Conservation (phyloP, 2,888 invertebrate species). For the Philopedon plagiatum region DNA sequence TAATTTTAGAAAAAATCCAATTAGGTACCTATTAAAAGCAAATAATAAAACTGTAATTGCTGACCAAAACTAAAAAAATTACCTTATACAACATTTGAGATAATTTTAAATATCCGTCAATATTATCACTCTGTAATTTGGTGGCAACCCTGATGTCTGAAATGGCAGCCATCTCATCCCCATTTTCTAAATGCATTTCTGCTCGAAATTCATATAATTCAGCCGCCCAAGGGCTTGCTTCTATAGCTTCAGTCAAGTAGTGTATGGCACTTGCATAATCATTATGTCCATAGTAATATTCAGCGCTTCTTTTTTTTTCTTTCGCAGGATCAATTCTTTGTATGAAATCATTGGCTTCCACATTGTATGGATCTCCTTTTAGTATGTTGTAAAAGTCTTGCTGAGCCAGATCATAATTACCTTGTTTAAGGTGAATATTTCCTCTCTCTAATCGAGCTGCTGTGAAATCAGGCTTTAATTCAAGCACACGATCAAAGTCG, state of each 20-base stretch:
- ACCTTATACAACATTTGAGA: constrained; percentile 85
- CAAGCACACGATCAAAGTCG: constrained; percentile 93
- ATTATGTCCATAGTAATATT: constrained; percentile 74
- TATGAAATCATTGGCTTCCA: constrained; percentile 81
- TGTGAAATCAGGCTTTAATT: constrained; percentile 95
- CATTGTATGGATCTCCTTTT: constrained; percentile 81
- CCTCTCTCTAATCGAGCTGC: constrained; percentile 86
- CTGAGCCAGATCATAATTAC: constrained; percentile 85
- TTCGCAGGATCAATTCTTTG: constrained; percentile 76
- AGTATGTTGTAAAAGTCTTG: constrained; percentile 86
- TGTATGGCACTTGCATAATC: constrained; percentile 75
- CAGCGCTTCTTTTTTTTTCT: constrained; percentile 76
- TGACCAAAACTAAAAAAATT: too few species aligned
- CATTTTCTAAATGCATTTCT: constrained; percentile 83
- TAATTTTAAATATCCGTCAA: constrained; percentile 87
- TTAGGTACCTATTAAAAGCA: too few species aligned
- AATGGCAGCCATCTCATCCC: constrained; percentile 89
- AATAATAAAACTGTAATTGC: too few species aligned
- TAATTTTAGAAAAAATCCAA: too few species aligned
- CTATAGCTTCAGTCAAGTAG: constrained; percentile 78
- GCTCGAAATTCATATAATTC: constrained; percentile 88
- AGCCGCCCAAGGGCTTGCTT: constrained; percentile 92
- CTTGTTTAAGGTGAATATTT: constrained; percentile 91
- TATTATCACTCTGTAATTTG: constrained; percentile 93
- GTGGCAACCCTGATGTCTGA: constrained; percentile 92